Base-by-base conservation (phyloP, 2,797 vertebrate genomes). In the Furcifer pardalis region DNA sequence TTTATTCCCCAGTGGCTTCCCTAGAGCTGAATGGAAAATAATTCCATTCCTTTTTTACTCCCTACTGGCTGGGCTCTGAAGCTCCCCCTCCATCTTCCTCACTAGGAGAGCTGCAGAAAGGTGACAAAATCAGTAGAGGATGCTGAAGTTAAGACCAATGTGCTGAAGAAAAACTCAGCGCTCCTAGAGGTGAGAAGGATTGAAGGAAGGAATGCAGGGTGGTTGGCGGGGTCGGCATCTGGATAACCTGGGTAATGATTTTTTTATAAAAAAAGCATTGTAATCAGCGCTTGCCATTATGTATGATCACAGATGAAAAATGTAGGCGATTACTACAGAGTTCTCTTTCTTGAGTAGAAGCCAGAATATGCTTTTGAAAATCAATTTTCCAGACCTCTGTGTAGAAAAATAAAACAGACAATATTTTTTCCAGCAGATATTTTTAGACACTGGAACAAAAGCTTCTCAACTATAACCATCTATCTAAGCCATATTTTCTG, bases 81-180 rank as follows among this genome's bases (percentile, higher is more conserved):
- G 65, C 71, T 12, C 27, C 12, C 6, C 3, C 4, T 15, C 10
- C 69, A 25, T 30, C 13, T 25, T 63, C 5, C 37, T 35, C 35
- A 79, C 74, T 89, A 95, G 94, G 93, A 95, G 89, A 93, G 91
- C 82, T 95, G 93, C 85, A 84, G 87, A 84, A 95, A 92, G 87
- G 93, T 94, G 84, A 93, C 93, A 49, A 89, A 87, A 63, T 93
- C 92, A 0, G 92, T 95, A 75, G 93, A 94, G 86, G 93, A 94
- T 0, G 92, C 93, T 25, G 94, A 95, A 84, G 91, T 94, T 71
- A 95, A 94, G 84, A 94, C 93, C 84, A 93, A 91, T 0, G 89
- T 92, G 76, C 90, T 94, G 85, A 94, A 94, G 85, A 92, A 93
- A 87, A 95, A 91, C 76, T 95, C 93, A 1, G 90, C 89, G 59